Evolutionary conservation across 2,888 invertebrate species (phyloP).

Genomic region (Amorpha juglandis): DNA sequence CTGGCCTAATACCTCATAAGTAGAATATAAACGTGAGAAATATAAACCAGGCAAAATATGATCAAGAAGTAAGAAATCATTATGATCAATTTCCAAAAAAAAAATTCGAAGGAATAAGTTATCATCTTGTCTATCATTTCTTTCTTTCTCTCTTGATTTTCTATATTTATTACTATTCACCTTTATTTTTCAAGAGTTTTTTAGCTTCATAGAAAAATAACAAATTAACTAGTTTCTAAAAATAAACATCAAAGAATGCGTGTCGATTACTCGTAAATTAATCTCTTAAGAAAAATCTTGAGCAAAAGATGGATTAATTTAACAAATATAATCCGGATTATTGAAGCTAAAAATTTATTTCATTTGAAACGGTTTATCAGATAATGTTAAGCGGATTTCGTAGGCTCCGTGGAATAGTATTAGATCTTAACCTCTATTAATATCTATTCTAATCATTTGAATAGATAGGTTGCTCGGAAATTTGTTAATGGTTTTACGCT

Average conservation of each 20-base stretch:
- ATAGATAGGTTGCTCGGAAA: not conserved
- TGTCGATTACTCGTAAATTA: conserved; percentile 12
- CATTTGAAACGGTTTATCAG: conserved; percentile 12
- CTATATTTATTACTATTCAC: too few relatives aligned
- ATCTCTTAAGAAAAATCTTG: not conserved
- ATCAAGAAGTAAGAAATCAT: too few relatives aligned
- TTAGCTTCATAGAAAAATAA: not conserved
- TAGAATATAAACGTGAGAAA: too few relatives aligned
- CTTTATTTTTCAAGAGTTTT: not conserved
- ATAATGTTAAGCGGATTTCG: conserved; percentile 18
- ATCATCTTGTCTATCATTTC: too few relatives aligned
- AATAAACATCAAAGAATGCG: conserved; percentile 8
- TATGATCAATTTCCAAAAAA: too few relatives aligned
- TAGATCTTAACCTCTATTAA: not conserved
- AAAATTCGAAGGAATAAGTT: too few relatives aligned
- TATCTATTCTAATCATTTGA: not conserved
- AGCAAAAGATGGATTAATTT: conserved; percentile 12
- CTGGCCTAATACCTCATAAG: too few relatives aligned
- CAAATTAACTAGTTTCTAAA: not conserved
- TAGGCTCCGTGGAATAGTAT: conserved; percentile 2
- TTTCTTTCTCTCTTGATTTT: too few relatives aligned
- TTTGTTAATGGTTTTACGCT: not conserved
- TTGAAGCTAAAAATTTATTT: conserved; percentile 19
- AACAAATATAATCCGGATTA: conserved; percentile 22
- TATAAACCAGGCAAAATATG: too few relatives aligned